A percentile compares a stretch with the other conserved stretches of the same genome.
Evolutionary conservation across 1,140 invertebrate genomes (phyloP).

Genomic region (Pogonomyrmex barbatus): DNA sequence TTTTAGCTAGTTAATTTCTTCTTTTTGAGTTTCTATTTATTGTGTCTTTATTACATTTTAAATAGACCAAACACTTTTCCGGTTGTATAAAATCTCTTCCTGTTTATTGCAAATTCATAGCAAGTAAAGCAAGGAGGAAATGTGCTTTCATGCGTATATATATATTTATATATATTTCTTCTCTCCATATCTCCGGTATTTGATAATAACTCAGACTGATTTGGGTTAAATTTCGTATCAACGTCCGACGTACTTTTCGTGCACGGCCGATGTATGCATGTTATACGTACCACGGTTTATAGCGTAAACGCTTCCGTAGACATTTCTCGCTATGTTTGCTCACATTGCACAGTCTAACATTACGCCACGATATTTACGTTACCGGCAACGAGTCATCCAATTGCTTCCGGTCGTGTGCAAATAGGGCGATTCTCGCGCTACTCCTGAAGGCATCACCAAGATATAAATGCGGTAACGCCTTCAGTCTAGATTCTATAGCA

Average conservation of each 20-base stretch:
- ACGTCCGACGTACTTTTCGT: conserved; percentile 31
- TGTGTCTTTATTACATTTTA: background rate
- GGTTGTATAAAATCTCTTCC: background rate
- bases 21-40: background rate
- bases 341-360: background rate
- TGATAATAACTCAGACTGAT: conserved; percentile 25
- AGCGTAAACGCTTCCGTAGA: conserved; percentile 28
- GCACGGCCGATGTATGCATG: background rate
- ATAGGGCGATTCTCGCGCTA: conserved; percentile 49
- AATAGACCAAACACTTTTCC: background rate
- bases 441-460: conserved; percentile 74
- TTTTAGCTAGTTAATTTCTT: background rate
- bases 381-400: conserved; percentile 20
- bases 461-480: conserved; percentile 82
- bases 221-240: conserved; percentile 45
- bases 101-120: background rate
- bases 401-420: conserved; percentile 44
- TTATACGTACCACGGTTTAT: conserved; percentile 14
- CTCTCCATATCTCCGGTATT: background rate
- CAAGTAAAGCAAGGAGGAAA: background rate
- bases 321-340: conserved; percentile 17
- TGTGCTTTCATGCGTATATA: too few species aligned
- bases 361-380: conserved; percentile 25
- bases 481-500: conserved; percentile 84
- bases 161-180: background rate